Evolutionary conservation across 2,888 invertebrate genomes (phyloP).

Genomic region (Cantharis rufa): DNA sequence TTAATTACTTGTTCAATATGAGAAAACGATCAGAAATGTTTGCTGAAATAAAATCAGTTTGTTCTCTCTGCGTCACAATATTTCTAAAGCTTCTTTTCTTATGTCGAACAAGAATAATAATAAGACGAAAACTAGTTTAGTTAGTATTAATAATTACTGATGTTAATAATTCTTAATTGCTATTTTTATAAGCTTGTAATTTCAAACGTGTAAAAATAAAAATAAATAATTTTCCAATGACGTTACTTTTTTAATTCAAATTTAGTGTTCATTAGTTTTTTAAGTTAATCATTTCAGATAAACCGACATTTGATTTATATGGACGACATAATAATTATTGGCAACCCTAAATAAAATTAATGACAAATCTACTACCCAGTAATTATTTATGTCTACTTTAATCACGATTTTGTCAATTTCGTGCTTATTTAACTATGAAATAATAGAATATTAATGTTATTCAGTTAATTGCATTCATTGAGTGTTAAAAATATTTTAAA

Average conservation of each 20-base stretch:
- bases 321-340: not conserved
- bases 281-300: not conserved
- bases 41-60: not conserved
- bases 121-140: not conserved
- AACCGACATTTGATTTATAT: not conserved
- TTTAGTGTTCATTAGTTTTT: not conserved
- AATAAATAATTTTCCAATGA: not conserved
- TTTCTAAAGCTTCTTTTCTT: not conserved
- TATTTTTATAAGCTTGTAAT: not conserved
- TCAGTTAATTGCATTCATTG: not conserved
- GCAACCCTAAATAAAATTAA: not conserved
- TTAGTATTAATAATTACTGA: not conserved
- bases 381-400: not conserved
- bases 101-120: not conserved
- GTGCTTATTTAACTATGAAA: not conserved
- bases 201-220: not conserved
- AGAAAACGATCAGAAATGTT: not conserved
- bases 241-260: not conserved
- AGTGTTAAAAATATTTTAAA: not conserved
- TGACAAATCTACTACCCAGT: not conserved
- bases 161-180: not conserved
- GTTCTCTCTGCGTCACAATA: not conserved
- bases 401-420: not conserved
- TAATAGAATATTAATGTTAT: not conserved
- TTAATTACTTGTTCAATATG: not conserved